Conservation (phyloP, 2,113 vertebrate genomes). For the Holacanthus passer region DNA sequence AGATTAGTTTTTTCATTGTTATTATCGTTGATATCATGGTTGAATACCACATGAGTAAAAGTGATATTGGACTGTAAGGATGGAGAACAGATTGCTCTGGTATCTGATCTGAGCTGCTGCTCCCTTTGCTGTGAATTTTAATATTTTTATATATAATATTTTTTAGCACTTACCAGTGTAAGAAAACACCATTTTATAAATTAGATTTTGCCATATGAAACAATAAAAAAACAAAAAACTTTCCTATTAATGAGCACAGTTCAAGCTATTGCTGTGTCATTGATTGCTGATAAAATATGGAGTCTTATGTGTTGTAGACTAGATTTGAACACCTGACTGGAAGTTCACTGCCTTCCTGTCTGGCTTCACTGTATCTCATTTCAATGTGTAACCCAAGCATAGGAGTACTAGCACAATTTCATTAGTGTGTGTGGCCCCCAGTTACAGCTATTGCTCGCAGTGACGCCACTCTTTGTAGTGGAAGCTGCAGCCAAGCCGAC, state of each 20-base stretch:
- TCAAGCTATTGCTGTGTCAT: not conserved
- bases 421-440: constrained; percentile 40
- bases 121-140: not conserved
- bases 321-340: constrained; percentile 14
- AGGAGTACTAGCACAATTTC: constrained; percentile 41
- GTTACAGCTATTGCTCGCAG: constrained; percentile 41
- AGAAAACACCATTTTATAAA: not conserved
- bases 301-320: not conserved
- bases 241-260: not conserved
- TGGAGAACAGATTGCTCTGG: not conserved
- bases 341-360: constrained; percentile 34
- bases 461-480: not conserved
- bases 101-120: not conserved
- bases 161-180: not conserved
- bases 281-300: constrained; percentile 1
- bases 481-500: not conserved
- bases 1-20: not conserved
- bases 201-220: not conserved
- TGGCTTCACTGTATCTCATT: constrained; percentile 49
- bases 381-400: constrained; percentile 65
- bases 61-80: not conserved
- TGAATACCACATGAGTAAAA: not conserved
- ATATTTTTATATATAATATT: not conserved
- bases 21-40: not conserved
- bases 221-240: not conserved